A percentile compares a stretch with the other conserved stretches of the same genome.
Evolutionary conservation across 2,113 vertebrate species (phyloP).

Genomic region (Gobius niger): DNA sequence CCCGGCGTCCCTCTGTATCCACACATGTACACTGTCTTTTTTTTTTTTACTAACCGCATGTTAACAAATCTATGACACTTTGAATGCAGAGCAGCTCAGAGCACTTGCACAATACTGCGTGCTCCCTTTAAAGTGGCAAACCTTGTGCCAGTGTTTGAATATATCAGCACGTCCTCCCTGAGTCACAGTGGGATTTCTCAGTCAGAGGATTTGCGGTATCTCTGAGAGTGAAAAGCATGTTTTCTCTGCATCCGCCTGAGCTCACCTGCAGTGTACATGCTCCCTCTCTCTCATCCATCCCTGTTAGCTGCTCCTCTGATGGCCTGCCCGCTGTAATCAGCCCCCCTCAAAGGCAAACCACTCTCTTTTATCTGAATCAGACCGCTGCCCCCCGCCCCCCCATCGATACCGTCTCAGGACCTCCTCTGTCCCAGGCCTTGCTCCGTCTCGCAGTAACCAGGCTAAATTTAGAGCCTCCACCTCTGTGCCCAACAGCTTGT

Average conservation of each 20-base stretch:
- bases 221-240: slow-evolving; percentile 9
- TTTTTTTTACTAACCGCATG: too few species aligned
- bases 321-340: slow-evolving; percentile 44
- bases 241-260: neutral
- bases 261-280: neutral
- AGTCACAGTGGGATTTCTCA: too few species aligned
- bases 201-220: neutral
- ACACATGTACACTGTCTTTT: neutral
- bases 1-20: slow-evolving; percentile 2
- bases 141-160: too few species aligned
- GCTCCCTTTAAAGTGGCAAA: too few species aligned
- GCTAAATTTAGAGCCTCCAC: slow-evolving; percentile 27
- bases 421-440: slow-evolving; percentile 13
- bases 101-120: too few species aligned
- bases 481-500: slow-evolving; percentile 8
- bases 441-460: neutral
- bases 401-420: slow-evolving; percentile 25
- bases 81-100: too few species aligned
- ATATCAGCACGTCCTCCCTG: too few species aligned
- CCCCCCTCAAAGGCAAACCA: slow-evolving; percentile 33
- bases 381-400: slow-evolving; percentile 21
- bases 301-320: slow-evolving; percentile 49
- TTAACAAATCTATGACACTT: too few species aligned
- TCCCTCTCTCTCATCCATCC: slow-evolving; percentile 32
- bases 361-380: slow-evolving; percentile 62